phyloP scores from a whole-genome alignment of 2,797 vertebrate genomes.

The Pangasius sanitwongsei region DNA sequence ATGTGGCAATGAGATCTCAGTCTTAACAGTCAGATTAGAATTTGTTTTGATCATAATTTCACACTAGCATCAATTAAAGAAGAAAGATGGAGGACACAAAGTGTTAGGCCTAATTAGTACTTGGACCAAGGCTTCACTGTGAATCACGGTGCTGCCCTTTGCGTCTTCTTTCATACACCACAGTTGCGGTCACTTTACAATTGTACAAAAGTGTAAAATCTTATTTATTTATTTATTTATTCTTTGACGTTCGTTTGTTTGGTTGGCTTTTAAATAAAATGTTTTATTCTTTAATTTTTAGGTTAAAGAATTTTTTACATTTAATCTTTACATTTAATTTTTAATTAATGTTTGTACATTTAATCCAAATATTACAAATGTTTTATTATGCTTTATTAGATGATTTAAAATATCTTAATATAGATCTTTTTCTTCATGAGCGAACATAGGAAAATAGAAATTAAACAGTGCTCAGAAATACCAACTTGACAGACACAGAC shows the following conservation, averaged over 20 bases:
- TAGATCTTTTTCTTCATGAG: background rate
- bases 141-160: background rate
- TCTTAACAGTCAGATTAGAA: background rate
- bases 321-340: too few relatives aligned
- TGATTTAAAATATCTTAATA: background rate
- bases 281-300: background rate
- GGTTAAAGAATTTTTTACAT: too few relatives aligned
- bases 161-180: background rate
- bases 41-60: background rate
- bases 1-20: background rate
- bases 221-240: background rate
- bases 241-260: too few relatives aligned
- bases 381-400: background rate
- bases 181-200: background rate
- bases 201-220: background rate
- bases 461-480: constrained; percentile 6
- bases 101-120: background rate
- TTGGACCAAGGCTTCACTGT: background rate
- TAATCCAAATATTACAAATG: background rate
- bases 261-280: background rate
- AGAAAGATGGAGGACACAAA: background rate
- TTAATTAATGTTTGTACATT: background rate
- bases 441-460: background rate
- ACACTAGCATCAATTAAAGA: background rate
- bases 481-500: background rate